These are phyloP conservation scores for Apteryx mantelli DNA, from an alignment of 2,113 vertebrate genomes.

Conservation along the genomic window DNA sequence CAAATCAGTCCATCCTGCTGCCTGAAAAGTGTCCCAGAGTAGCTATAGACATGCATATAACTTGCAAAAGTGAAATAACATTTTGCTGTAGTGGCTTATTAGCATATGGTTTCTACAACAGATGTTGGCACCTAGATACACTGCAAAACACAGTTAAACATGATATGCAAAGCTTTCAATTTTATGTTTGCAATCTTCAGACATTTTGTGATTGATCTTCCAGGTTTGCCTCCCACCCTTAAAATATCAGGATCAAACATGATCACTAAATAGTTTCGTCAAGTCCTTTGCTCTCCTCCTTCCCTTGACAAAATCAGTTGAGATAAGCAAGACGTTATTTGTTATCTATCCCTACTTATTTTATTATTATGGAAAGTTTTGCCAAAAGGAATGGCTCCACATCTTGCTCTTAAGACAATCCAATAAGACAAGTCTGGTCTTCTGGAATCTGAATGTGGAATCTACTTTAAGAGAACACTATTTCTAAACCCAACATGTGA, in stretches of 20 bases:
- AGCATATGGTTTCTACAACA: constrained; percentile 50
- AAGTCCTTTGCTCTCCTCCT: background rate
- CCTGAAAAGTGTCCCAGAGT: background rate
- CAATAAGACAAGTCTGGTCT: background rate
- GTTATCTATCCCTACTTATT: background rate
- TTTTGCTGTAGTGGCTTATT: constrained; percentile 35
- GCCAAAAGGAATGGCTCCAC: background rate
- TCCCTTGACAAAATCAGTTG: background rate
- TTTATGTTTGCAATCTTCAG: background rate
- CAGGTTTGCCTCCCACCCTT: background rate
- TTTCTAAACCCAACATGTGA: background rate
- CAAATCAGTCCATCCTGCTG: background rate
- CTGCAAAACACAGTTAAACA: background rate
- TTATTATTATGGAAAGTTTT: background rate
- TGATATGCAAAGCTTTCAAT: background rate
- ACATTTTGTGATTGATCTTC: background rate
- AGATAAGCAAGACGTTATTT: background rate
- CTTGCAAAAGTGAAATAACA: constrained; percentile 34
- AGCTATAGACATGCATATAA: background rate
- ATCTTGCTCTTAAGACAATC: background rate
- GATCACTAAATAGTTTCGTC: background rate
- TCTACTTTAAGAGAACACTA: background rate
- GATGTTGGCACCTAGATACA: constrained; percentile 10
- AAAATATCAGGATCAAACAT: background rate
- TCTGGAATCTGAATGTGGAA: background rate